Conservation (phyloP, 2,113 vertebrate genomes). For the Tyto alba region DNA sequence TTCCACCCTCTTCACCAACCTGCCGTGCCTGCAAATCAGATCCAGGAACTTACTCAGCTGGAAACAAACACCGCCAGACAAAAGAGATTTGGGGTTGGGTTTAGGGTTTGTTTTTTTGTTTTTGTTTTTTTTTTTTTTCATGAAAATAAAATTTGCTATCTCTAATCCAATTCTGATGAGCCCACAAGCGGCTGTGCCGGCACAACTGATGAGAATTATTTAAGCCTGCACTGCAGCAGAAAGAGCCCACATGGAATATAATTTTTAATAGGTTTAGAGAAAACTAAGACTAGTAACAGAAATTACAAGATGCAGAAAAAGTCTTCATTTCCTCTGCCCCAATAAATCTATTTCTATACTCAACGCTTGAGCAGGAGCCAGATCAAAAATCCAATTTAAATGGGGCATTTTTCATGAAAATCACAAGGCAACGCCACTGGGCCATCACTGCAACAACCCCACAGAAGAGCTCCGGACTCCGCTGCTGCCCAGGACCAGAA, state of each 20-base stretch:
- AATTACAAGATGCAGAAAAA: background rate
- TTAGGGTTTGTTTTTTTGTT: too few relatives aligned
- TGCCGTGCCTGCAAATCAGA: background rate
- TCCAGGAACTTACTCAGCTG: background rate
- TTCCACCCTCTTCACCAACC: background rate
- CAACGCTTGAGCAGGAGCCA: background rate
- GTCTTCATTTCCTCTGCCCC: background rate
- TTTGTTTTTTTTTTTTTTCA: too few relatives aligned
- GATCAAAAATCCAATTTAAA: background rate
- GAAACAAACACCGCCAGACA: background rate
- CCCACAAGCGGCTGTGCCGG: background rate
- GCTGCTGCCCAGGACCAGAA: background rate
- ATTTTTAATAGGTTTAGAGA: background rate
- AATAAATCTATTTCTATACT: background rate
- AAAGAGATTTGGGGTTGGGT: too few relatives aligned
- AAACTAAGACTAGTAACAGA: background rate
- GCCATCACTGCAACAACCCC: background rate
- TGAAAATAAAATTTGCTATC: background rate
- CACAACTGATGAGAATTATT: background rate
- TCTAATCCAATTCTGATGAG: background rate
- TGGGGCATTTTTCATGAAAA: background rate
- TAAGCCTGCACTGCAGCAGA: background rate
- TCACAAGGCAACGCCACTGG: background rate
- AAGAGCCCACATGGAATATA: background rate
- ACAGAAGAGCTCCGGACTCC: rapidly evolving